phyloP scores from a whole-genome alignment of 2,113 vertebrate species.

The Gambusia affinis region DNA sequence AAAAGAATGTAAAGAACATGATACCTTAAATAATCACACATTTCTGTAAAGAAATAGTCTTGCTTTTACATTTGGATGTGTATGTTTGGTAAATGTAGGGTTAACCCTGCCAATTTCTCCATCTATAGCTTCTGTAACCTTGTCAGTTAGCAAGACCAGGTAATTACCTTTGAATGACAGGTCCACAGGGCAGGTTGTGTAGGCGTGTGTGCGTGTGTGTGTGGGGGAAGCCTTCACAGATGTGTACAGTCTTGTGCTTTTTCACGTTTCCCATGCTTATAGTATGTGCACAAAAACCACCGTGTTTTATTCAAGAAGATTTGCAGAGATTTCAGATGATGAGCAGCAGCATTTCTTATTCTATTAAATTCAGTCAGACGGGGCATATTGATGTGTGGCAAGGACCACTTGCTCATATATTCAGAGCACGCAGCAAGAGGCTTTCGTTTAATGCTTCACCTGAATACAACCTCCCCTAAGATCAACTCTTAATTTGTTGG shows the following conservation, averaged over 20 bases:
- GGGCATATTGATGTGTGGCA: conserved; percentile 60
- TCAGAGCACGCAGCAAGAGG: conserved; percentile 65
- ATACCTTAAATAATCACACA: conserved; percentile 47
- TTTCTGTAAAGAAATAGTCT: conserved; percentile 17
- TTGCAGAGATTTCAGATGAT: conserved; percentile 39
- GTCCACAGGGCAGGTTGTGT: conserved; percentile 58
- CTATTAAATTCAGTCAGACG: conserved; percentile 70
- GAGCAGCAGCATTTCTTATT: conserved; percentile 56
- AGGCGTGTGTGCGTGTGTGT: conserved; percentile 13
- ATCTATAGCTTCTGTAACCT: conserved; percentile 65
- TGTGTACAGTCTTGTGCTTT: conserved; percentile 14
- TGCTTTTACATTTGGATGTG: conserved; percentile 12
- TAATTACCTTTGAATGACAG: conserved; percentile 75
- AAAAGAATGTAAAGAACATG: conserved; percentile 13
- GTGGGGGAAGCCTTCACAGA: background rate
- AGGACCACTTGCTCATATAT: conserved; percentile 67
- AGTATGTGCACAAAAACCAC: background rate
- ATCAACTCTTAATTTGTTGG: conserved; percentile 37
- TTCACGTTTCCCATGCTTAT: conserved; percentile 2
- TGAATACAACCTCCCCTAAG: conserved; percentile 35
- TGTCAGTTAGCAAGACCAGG: conserved; percentile 73
- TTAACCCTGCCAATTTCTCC: conserved; percentile 61
- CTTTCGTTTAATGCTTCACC: conserved; percentile 49
- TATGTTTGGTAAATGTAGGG: conserved; percentile 52
- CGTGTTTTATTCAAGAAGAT: conserved; percentile 29